phyloP scores from a whole-genome alignment of 35 echinoderm and acorn worm genomes.

The Chiridota heheva region DNA sequence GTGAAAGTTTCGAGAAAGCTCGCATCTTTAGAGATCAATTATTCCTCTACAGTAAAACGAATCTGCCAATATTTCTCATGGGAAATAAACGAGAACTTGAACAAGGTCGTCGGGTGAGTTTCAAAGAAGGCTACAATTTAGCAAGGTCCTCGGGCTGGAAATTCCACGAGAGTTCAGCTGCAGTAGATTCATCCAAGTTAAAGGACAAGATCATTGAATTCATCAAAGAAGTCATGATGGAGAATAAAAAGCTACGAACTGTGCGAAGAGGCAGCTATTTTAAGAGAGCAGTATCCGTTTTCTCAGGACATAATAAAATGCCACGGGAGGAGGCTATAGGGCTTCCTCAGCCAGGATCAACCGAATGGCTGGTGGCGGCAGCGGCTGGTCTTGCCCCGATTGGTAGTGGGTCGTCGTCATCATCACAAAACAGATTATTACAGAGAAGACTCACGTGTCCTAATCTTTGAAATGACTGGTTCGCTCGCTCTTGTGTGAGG shows the following conservation, averaged over 20 bases:
- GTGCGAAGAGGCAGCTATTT: constrained; percentile 65
- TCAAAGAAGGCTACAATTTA: constrained; percentile 82
- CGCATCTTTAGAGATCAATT: constrained; percentile 53
- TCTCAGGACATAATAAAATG: constrained; percentile 60
- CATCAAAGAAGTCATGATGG: constrained; percentile 64
- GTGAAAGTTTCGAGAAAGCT: constrained; percentile 68
- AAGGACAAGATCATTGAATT: constrained; percentile 87
- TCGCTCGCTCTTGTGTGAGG: too few relatives aligned
- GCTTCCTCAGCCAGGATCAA: constrained; percentile 4
- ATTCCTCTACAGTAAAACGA: constrained; percentile 43
- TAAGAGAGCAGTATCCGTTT: constrained; percentile 76
- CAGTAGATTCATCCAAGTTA: constrained; percentile 72
- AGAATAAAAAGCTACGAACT: constrained; percentile 66
- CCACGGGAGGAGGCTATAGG: background rate
- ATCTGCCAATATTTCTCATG: constrained; percentile 78
- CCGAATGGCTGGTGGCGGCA: constrained; percentile 53
- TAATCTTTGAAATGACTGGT: constrained; percentile 44
- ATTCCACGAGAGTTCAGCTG: constrained; percentile 83
- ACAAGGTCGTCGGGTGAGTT: constrained; percentile 69
- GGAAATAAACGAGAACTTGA: constrained; percentile 93
- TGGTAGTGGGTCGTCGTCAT: too few relatives aligned
- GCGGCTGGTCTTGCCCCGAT: constrained; percentile 31
- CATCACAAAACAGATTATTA: constrained; percentile 19
- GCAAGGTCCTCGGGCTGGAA: constrained; percentile 75
- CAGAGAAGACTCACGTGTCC: constrained; percentile 72